Base-by-base conservation (phyloP, 2,888 invertebrate species). In the Drosophila birchii region DNA sequence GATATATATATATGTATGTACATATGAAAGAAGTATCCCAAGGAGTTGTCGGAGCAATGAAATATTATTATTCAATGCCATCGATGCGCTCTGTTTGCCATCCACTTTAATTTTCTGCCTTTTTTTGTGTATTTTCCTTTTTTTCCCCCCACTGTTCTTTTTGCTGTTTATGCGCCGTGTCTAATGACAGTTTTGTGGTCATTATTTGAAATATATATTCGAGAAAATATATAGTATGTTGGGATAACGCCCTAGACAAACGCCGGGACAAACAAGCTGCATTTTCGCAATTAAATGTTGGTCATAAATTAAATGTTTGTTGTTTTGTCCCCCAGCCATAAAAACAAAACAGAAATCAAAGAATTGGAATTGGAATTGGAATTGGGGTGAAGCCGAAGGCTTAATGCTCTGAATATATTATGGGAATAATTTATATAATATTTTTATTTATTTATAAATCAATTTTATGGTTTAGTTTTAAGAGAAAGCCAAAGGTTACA, bases 121-220 rank as follows among this genome's bases (percentile, higher is more conserved):
- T n/a, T 16, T 26, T 26, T 26, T n/a, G n/a, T n/a, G n/a, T n/a
- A n/a, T 26, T 26, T 26, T 26, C 29, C 29, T 45, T n/a, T 18
- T 26, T 51, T 29, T 66, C 3, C 20, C 23, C 43, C 20, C 20
- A 23, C 41, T 53, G 26, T 45, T 71, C 32, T 45, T 47, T 47
- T 49, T 14, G 26, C 44, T 73, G 72, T 82, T 83, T 85, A 83
- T 83, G 82, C 79, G 79, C 77, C 80, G 85, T 84, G 77, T 80
- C 84, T 84, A 86, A 84, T 86, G 84, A 78, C 78, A 86, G 75
- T 79, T 86, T 81, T 75, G 77, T 84, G 78, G 84, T 77, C 80
- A 84, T 82, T 82, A 82, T 78, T 59, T 72, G 80, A 86, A 78
- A 78, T 78, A 77, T 77, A 80, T 76, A 72, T 32, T 51, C 23